A percentile compares a stretch with the other conserved stretches of the same genome.
Conservation (phyloP, 2,113 vertebrate species). For the Paralichthys olivaceus region DNA sequence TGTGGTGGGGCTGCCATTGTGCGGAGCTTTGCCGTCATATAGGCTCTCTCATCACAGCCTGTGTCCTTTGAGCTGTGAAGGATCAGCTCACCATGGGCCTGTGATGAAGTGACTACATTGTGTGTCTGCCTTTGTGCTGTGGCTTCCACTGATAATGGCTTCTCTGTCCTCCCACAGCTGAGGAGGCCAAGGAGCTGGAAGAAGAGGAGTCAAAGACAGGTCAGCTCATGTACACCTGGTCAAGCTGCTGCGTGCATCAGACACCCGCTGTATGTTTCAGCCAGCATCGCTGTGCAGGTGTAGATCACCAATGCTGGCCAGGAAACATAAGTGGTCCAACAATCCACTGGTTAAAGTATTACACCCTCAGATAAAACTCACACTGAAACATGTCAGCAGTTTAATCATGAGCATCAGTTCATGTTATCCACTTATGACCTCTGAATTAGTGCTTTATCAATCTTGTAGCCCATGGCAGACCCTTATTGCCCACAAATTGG, state of each 20-base stretch:
- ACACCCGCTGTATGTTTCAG: conserved; percentile 8
- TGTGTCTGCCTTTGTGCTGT: conserved; percentile 46
- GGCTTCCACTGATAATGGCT: conserved; percentile 60
- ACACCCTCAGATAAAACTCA: neutral
- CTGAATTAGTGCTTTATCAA: too few relatives aligned
- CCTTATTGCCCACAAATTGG: too few relatives aligned
- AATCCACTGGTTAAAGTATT: neutral
- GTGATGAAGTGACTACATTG: conserved; percentile 64
- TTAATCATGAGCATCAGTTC: conserved; percentile 3
- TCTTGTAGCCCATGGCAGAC: too few relatives aligned
- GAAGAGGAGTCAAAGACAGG: conserved; percentile 90
- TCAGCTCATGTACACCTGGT: conserved; percentile 74
- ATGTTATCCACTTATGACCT: conserved; percentile 4
- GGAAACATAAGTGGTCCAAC: neutral
- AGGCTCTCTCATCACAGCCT: conserved; percentile 60
- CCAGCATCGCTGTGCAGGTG: neutral
- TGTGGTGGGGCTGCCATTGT: conserved; percentile 35
- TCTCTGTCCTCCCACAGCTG: conserved; percentile 79
- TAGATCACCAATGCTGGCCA: neutral
- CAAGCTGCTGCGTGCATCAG: conserved; percentile 22
- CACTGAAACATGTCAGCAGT: neutral
- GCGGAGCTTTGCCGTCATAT: conserved; percentile 38
- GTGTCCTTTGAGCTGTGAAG: conserved; percentile 71
- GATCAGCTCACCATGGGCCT: conserved; percentile 65
- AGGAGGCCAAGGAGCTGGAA: conserved; percentile 88